phyloP scores from a whole-genome alignment of 2,888 invertebrate species.

The Lymantria monacha region DNA sequence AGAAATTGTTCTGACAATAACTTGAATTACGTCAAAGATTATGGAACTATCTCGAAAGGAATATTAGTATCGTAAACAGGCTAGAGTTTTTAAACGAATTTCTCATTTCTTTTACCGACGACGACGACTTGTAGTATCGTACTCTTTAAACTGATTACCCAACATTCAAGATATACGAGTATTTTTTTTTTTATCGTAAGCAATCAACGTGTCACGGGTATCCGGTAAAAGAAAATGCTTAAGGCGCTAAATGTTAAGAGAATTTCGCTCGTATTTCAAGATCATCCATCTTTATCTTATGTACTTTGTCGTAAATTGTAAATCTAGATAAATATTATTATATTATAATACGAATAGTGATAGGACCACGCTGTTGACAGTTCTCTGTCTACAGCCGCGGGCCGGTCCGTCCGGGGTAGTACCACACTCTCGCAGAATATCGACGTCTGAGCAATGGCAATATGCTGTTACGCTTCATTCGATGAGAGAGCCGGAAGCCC shows the following conservation, averaged over 20 bases:
- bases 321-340: background rate
- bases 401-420: too few relatives aligned
- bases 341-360: too few relatives aligned
- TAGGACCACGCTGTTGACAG: too few relatives aligned
- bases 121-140: background rate
- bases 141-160: constrained; percentile 5
- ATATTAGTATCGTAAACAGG: background rate
- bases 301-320: too few relatives aligned
- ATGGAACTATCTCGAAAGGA: too few relatives aligned
- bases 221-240: constrained; percentile 1
- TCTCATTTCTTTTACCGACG: background rate
- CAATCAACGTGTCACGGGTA: constrained; percentile 6
- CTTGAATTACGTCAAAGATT: too few relatives aligned
- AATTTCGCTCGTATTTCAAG: background rate
- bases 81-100: background rate
- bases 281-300: background rate
- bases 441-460: too few relatives aligned
- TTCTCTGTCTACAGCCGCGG: too few relatives aligned
- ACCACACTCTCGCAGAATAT: too few relatives aligned
- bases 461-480: too few relatives aligned
- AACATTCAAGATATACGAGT: constrained; percentile 4
- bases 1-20: too few relatives aligned
- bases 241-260: constrained; percentile 1
- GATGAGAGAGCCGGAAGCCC: too few relatives aligned
- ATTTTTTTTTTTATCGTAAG: constrained; percentile 5